phyloP scores from a whole-genome alignment of 2,113 vertebrate species.

The Gorsachius goisagi region DNA sequence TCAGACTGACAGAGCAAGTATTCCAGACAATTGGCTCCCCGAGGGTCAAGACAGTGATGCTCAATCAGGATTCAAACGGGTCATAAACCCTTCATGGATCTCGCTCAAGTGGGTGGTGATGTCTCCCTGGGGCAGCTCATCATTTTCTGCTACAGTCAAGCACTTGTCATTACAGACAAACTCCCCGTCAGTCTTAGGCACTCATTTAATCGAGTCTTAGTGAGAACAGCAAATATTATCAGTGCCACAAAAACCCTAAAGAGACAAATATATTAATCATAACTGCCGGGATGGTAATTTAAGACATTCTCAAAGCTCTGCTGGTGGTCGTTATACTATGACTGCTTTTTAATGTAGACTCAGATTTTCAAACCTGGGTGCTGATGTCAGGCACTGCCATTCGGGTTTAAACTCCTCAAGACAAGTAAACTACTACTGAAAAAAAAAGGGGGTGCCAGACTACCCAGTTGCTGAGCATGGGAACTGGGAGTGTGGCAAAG shows the following conservation, averaged over 20 bases:
- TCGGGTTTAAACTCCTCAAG: background rate
- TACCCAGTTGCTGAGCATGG: background rate
- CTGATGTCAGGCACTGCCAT: background rate
- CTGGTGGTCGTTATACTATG: background rate
- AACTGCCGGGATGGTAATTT: conserved; percentile 17
- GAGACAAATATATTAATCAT: conserved; percentile 65
- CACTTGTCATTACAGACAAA: conserved; percentile 80
- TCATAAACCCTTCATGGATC: conserved; percentile 81
- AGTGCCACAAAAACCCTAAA: conserved; percentile 49
- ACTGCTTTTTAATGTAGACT: background rate
- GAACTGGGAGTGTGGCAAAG: background rate
- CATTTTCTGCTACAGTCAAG: conserved; percentile 74
- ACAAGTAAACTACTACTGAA: background rate
- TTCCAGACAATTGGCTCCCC: conserved; percentile 80
- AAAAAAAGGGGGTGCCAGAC: background rate
- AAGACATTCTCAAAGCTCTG: conserved; percentile 18
- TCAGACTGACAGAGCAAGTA: conserved; percentile 80
- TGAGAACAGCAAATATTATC: conserved; percentile 55
- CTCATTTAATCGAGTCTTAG: conserved; percentile 71
- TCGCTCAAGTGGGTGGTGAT: conserved; percentile 78
- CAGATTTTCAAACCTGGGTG: background rate
- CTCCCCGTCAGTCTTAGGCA: conserved; percentile 68
- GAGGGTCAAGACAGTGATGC: conserved; percentile 77
- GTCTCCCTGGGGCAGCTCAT: conserved; percentile 78
- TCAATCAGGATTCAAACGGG: conserved; percentile 81